Evolutionary conservation across 2,113 vertebrate species (phyloP).

Genomic region (Paratilapia polleni): DNA sequence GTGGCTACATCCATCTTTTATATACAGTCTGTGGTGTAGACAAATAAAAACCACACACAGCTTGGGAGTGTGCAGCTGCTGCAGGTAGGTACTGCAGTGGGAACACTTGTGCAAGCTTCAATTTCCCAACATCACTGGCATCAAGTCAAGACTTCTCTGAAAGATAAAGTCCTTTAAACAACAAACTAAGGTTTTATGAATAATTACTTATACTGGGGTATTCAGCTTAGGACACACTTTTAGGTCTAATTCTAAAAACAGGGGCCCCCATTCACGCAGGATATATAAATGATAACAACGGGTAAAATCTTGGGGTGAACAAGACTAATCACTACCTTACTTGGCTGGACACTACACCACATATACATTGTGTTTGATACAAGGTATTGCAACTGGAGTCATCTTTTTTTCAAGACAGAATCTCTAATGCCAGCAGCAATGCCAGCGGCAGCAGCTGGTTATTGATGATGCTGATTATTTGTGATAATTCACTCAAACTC

Average conservation of each 20-base stretch:
- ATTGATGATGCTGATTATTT: conserved; percentile 32
- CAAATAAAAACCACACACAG: background rate
- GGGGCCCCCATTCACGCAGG: background rate
- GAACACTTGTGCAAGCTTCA: background rate
- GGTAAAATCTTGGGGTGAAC: background rate
- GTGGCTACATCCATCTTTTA: background rate
- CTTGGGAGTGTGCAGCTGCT: background rate
- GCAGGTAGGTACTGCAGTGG: background rate
- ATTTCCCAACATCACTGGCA: too few species aligned
- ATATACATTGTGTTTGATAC: background rate
- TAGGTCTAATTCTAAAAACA: too few species aligned
- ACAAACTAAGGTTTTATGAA: too few species aligned
- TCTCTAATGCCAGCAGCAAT: conserved; percentile 21
- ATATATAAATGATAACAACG: background rate
- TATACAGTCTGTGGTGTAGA: background rate
- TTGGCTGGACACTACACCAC: background rate
- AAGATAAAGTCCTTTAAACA: too few species aligned
- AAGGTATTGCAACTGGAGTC: conserved; percentile 2
- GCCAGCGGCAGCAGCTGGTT: background rate
- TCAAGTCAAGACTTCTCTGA: too few species aligned
- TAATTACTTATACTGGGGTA: too few species aligned
- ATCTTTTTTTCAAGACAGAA: background rate
- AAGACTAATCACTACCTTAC: background rate
- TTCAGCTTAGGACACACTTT: background rate
- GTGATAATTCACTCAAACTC: conserved; percentile 22